Evolutionary conservation across 1,140 invertebrate species (phyloP).

Genomic region (Trichonephila clavata): DNA sequence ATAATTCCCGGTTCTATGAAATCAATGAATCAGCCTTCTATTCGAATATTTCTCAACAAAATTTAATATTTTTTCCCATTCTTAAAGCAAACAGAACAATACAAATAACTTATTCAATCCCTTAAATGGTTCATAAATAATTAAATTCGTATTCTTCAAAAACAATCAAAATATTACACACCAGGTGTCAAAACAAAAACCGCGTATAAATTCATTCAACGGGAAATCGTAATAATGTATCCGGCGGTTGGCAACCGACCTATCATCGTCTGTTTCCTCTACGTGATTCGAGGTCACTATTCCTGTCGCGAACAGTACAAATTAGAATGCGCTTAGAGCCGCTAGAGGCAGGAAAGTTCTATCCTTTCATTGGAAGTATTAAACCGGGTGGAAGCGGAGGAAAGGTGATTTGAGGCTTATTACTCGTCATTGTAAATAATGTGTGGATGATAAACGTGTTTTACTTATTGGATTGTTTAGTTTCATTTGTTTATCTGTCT

Average conservation of each 20-base stretch:
- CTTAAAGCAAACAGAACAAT: neutral
- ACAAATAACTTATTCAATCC: neutral
- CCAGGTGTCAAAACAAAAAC: constrained; percentile 19
- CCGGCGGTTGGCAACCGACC: neutral
- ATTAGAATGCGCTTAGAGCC: neutral
- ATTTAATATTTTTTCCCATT: no score
- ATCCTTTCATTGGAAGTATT: neutral
- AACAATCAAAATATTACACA: neutral
- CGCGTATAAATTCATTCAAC: constrained; percentile 15
- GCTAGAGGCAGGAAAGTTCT: neutral
- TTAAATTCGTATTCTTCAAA: neutral
- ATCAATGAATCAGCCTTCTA: no score
- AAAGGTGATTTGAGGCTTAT: neutral
- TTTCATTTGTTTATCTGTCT: neutral
- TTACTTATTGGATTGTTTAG: neutral
- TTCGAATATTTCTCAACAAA: no score
- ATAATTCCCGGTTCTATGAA: no score
- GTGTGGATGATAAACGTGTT: neutral
- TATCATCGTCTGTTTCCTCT: neutral
- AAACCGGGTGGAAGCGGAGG: neutral
- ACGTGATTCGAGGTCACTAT: neutral
- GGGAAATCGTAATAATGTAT: neutral
- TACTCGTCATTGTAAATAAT: neutral
- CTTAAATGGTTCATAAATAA: neutral
- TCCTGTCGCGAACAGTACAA: neutral